Conservation (phyloP, 2,797 vertebrate genomes). For the Danio tinwini region DNA sequence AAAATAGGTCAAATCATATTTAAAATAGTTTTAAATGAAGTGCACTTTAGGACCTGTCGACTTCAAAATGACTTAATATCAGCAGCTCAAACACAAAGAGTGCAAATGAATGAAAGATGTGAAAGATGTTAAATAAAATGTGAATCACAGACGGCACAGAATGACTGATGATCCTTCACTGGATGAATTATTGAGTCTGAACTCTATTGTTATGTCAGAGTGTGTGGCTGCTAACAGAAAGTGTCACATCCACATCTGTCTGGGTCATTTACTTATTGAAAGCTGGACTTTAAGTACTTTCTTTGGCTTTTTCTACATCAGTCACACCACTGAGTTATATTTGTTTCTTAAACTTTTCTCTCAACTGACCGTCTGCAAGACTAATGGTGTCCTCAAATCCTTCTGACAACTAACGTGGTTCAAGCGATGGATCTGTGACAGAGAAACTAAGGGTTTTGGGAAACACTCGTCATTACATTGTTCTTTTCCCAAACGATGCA, state of each 20-base stretch:
- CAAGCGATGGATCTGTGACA: too few species aligned
- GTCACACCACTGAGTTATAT: neutral
- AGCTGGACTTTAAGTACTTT: neutral
- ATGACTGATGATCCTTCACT: constrained; percentile 15
- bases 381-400: neutral
- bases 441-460: too few species aligned
- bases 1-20: too few species aligned
- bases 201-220: constrained; percentile 11
- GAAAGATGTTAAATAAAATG: neutral
- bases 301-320: neutral
- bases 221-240: constrained; percentile 1
- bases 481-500: too few species aligned
- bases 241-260: constrained; percentile 17
- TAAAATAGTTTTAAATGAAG: too few species aligned
- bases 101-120: constrained; percentile 2
- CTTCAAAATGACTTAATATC: neutral
- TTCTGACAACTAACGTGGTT: neutral
- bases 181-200: constrained; percentile 33
- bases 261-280: neutral
- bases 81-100: neutral
- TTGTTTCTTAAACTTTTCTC: constrained; percentile 1
- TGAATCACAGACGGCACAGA: constrained; percentile 32
- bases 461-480: too few species aligned
- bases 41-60: neutral
- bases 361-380: neutral